A percentile compares a stretch with the other conserved stretches of the same genome.
Evolutionary conservation across 2,113 vertebrate genomes (phyloP).

Genomic region (Tragelaphus strepsiceros): DNA sequence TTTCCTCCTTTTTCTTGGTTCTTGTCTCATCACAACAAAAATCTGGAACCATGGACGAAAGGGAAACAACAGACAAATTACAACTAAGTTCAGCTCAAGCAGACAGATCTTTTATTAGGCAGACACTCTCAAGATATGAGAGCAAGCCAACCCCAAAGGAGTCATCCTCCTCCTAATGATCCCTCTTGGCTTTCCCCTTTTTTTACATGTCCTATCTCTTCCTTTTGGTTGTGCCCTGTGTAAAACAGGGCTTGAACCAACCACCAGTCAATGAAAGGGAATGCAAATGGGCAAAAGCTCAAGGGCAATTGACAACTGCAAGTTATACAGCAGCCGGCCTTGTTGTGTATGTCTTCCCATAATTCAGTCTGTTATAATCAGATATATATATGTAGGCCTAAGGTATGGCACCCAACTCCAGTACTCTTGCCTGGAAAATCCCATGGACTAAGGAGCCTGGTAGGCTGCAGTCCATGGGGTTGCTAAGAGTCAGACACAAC

Average conservation of each 20-base stretch:
- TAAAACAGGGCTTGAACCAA: not conserved
- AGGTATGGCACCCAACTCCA: not conserved
- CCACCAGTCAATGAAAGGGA: not conserved
- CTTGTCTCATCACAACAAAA: not conserved
- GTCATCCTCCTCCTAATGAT: not conserved
- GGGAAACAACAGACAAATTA: not conserved
- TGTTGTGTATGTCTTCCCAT: not conserved
- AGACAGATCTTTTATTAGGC: not conserved
- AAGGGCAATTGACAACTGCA: not conserved
- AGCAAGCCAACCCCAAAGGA: not conserved
- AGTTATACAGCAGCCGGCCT: not conserved
- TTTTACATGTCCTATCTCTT: not conserved
- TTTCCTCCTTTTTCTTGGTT: not conserved
- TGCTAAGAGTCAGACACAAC: too few relatives aligned
- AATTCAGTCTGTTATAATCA: not conserved
- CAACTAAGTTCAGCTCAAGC: not conserved
- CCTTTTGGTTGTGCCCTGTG: not conserved
- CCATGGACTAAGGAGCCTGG: rapidly evolving
- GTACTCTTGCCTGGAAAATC: too few relatives aligned
- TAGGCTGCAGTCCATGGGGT: too few relatives aligned
- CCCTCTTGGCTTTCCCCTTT: not conserved
- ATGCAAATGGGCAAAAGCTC: not conserved
- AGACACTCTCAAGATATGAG: not conserved
- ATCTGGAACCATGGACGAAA: not conserved
- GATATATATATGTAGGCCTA: not conserved